Base-by-base conservation (phyloP, 2,888 invertebrate species). In the Chaitophorus viminalis region DNA sequence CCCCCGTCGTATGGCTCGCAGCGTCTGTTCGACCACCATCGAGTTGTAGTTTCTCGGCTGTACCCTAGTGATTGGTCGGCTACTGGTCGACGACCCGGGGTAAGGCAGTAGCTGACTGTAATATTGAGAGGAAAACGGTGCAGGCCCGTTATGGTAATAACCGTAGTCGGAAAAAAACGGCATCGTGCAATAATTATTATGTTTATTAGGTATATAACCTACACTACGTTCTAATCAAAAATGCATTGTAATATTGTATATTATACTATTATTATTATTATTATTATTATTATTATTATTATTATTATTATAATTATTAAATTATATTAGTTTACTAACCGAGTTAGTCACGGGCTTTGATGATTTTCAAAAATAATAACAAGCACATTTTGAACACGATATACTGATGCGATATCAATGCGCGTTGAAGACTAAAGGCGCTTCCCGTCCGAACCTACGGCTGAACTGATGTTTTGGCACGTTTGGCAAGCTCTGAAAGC, bases 91-190 rank as follows among this genome's bases (percentile, higher is more conserved):
- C 11, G 87, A 54, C n/a, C 72, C 81, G n/a, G 74, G 31, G 5
- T 65, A 87, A 0, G 87, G 87, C n/a, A 81, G 31, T 18, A 81
- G 65, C 60, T 87, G 88, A 39, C 83, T 78, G 33, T 88, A 88
- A 65, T 78, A 83, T 3, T 83, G 88, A 18, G 88, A 84, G 46
- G 88, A 84, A 74, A 88, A 88, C 78, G 88, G 88, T 17, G 68
- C 31, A 14, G 88, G 84, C 65, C 78, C 70, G n/a, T n/a, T n/a
- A 17, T 75, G 75, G 31, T 82, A 78, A 46, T 85, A 65, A 14
- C 83, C 83, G 46, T 88, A 88, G 33, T 88, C 88, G 65, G 88
- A 78, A 78, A 88, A 88, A 72, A 83, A 83, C 83, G 88, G 88
- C 88, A 88, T 88, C 74, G 84, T 88, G 79, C 87, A 76, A 36